These are phyloP conservation scores for Hucho hucho DNA, from an alignment of 2,113 vertebrate genomes.

Conservation along the genomic window DNA sequence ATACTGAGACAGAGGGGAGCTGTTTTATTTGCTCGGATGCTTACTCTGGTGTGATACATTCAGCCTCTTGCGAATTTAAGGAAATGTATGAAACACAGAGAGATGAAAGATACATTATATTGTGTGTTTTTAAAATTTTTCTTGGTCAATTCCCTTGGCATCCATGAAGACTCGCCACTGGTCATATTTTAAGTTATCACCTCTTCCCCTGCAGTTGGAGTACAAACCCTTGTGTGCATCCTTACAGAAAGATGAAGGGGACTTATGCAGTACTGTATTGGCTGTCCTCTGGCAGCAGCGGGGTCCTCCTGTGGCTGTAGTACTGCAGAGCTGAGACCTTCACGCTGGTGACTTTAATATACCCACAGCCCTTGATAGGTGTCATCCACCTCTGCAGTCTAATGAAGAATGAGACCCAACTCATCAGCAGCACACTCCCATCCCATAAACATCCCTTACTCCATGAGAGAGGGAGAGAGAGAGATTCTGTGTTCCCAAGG, in stretches of 20 bases:
- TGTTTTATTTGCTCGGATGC: too few relatives aligned
- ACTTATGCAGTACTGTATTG: not conserved
- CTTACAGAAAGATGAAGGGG: not conserved
- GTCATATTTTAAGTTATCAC: not conserved
- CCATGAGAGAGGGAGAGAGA: not conserved
- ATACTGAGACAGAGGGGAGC: too few relatives aligned
- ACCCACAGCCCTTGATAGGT: conserved; percentile 35
- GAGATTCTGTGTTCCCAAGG: too few relatives aligned
- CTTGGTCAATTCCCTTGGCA: too few relatives aligned
- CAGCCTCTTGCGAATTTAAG: too few relatives aligned
- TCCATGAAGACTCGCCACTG: too few relatives aligned
- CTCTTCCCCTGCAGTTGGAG: not conserved
- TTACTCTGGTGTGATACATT: too few relatives aligned
- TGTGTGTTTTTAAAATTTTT: too few relatives aligned
- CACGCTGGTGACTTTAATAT: conserved; percentile 44
- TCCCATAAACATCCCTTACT: not conserved
- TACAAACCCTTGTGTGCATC: not conserved
- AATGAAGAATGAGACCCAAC: conserved; percentile 33
- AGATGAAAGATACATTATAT: too few relatives aligned
- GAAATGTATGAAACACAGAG: too few relatives aligned
- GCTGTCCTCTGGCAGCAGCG: not conserved
- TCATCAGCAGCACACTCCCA: not conserved
- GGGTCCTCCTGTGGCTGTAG: not conserved
- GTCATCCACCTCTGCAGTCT: conserved; percentile 32
- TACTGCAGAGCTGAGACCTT: conserved; percentile 38